Evolutionary conservation across 1,140 invertebrate genomes (phyloP), one percentile per base, ranked within the genome.

Genomic region (Neodiprion fabricii): DNA sequence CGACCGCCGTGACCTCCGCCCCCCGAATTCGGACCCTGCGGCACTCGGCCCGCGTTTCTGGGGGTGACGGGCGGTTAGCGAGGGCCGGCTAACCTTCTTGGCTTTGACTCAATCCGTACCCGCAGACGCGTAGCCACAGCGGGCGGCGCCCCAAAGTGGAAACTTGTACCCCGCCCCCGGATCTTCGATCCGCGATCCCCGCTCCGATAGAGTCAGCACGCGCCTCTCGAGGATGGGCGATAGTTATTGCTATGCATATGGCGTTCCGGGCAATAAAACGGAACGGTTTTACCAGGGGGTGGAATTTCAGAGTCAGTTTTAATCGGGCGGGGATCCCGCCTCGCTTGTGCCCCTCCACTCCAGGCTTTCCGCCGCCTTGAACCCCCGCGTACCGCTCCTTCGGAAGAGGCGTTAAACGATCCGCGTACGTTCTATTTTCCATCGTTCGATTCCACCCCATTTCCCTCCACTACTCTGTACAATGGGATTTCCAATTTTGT

Each of bases 241-340:
- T 80, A 79, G 82, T 85, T 86, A 85, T 86, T 85, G 82, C 84
- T 82, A 85, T 86, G 84, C 84, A 85, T 85, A 85, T 85, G 83
- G 83, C 79, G 78, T 76, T 75, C 79, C 74, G 80, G 77, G 84
- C 84, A 82, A 85, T 85, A 85, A 85, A 85, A 85, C 79, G 81
- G 74, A 85, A 85, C 84, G 80, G 82, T 79, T 76, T 67, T 61
- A 12, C 67, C 77, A 61, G 71, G 71, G 77, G 76, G 82, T 79
- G 74, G 75, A 79, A 81, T 84, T 86, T 82, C 83, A 83, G 82
- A 85, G 80, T 80, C 80, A 71, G 82, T 83, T 85, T 86, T 86
- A 85, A 82, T 84, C 81, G 81, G 76, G 75, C 79, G 61, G 23
- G 70, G 47, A 66, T 65, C 1, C 23, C 11, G 28, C 48, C 14